These are phyloP conservation scores for Cynopterus sphinx DNA, from an alignment of 2,797 vertebrate species.

Conservation along the genomic window DNA sequence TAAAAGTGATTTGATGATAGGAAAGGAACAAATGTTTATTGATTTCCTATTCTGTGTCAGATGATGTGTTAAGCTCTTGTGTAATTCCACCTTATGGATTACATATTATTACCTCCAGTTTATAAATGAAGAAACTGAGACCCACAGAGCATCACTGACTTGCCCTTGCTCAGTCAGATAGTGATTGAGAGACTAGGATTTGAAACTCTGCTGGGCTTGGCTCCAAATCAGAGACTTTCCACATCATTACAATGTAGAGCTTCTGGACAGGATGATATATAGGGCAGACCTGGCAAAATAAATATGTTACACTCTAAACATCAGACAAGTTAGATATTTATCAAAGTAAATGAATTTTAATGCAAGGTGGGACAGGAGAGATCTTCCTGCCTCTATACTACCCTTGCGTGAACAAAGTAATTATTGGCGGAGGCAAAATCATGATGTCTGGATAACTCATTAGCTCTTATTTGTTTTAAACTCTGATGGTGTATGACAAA, in stretches of 20 bases:
- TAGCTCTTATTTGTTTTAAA: constrained; percentile 80
- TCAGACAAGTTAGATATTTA: constrained; percentile 21
- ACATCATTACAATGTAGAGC: neutral
- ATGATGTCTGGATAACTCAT: constrained; percentile 65
- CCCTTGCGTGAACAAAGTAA: constrained; percentile 54
- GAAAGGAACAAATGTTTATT: neutral
- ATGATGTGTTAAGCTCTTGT: neutral
- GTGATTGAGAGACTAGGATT: neutral
- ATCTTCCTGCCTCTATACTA: neutral
- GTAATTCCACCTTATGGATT: fast-evolving
- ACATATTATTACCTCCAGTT: neutral
- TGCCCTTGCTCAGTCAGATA: neutral
- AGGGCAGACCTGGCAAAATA: constrained; percentile 15
- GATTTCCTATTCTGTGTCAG: neutral
- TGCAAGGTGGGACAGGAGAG: neutral
- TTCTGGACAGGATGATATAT: neutral
- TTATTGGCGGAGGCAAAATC: constrained; percentile 52
- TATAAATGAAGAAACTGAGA: neutral
- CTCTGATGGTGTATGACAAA: constrained; percentile 74
- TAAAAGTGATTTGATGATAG: neutral
- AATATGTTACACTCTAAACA: constrained; percentile 25
- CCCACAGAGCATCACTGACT: neutral
- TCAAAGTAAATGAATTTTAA: constrained; percentile 28
- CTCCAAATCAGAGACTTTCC: neutral
- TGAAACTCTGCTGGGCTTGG: neutral